Conservation (phyloP, 2,113 vertebrate genomes). For the Oxyruncus cristatus region DNA sequence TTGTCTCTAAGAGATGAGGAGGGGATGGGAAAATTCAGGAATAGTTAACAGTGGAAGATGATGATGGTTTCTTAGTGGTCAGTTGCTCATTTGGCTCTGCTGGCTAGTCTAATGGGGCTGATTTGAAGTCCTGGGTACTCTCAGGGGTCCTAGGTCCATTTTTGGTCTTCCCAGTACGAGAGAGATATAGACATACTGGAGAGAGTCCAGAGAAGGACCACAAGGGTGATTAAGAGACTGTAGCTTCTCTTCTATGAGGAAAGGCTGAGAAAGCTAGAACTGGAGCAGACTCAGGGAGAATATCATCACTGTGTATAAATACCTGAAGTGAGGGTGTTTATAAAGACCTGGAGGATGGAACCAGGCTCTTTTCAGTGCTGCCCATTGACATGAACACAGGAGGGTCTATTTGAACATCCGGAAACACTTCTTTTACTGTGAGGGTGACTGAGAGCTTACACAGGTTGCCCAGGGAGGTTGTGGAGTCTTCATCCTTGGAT, state of each 20-base stretch:
- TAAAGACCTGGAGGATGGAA: fast-evolving
- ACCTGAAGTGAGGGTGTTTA: background rate
- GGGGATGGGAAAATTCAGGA: background rate
- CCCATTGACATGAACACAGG: background rate
- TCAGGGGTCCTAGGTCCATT: background rate
- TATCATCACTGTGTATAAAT: background rate
- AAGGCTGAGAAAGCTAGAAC: background rate
- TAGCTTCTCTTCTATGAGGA: background rate
- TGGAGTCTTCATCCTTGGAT: background rate
- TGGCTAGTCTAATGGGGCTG: background rate
- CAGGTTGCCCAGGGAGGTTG: background rate
- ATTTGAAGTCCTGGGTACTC: background rate
- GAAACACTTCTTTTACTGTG: background rate
- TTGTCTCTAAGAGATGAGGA: background rate
- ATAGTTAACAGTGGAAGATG: background rate
- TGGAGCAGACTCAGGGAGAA: background rate
- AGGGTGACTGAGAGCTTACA: background rate
- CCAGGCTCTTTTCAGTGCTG: background rate
- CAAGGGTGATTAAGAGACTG: background rate
- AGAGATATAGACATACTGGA: background rate
- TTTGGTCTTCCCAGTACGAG: background rate
- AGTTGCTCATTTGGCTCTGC: background rate
- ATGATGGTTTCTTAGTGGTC: background rate
- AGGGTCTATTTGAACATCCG: background rate
- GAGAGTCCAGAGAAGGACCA: background rate